Base-by-base conservation (phyloP, 2,888 invertebrate species). In the Scaptomyza tumidula region DNA sequence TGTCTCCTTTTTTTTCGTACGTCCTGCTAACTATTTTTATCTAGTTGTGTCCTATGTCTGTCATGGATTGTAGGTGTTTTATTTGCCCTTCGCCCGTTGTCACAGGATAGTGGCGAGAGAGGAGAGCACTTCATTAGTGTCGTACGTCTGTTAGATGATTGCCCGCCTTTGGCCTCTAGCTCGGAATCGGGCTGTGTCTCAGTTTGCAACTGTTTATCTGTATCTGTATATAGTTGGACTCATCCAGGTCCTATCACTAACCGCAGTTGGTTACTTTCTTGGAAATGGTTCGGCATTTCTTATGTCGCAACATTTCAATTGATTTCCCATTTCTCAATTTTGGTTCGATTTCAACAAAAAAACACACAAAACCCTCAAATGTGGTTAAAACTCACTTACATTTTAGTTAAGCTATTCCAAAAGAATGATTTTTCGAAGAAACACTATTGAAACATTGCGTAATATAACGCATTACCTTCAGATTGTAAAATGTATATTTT, bases 261-360 rank as follows among this genome's bases (percentile, higher is more conserved):
- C 84, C 84, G 86, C 88, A 84, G 88, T 84, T 84, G 83, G 83
- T 86, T 80, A 78, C 69, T 73, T 84, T 88, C 86, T 67, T 68
- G 54, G 83, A 83, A 83, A 29, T 29, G n/a, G 19, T 37, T 64
- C 74, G 69, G 81, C 68, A 43, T 75, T 75, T 75, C 50, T 77
- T 69, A 56, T 65, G 67, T 80, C 44, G 52, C 77, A 57, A 48
- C 10, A n/a, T 31, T 44, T 63, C 78, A 64, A 73, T 81, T 81
- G 53, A 72, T 70, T 81, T 71, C 44, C 35, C 48, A 72, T 71
- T 61, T 71, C 66, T 16, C 37, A 45, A 53, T 62, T 65, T 75
- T 19, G 19, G 43, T 55, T 46, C 16, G 33, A 57, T 39, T 63
- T 49, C 27, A 4, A 10, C 37, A n/a, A 37, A n/a, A 37, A 6